Percentiles rank a stretch among this genome's conserved stretches.
Evolutionary conservation across 2,113 vertebrate genomes (phyloP).

Genomic region (Corapipo altera): DNA sequence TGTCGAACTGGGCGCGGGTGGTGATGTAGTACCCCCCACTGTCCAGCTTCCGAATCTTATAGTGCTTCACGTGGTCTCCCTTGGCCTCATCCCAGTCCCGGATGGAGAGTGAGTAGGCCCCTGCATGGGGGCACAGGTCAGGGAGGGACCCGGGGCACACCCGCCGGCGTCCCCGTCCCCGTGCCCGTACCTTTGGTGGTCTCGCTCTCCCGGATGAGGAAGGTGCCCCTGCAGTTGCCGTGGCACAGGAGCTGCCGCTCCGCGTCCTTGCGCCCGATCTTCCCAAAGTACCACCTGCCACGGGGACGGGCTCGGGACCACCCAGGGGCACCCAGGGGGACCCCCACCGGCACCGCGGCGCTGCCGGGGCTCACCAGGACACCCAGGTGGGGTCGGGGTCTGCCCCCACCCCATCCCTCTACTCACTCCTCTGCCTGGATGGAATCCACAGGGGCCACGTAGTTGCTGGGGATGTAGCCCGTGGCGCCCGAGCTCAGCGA

Average conservation of each 20-base stretch:
- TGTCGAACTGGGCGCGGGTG: conserved; percentile 90
- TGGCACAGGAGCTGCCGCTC: conserved; percentile 40
- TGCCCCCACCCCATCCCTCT: not conserved
- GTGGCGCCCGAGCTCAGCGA: conserved; percentile 87
- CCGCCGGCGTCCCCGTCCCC: fast-evolving
- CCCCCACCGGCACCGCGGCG: fast-evolving
- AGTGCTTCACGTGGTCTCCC: conserved; percentile 96
- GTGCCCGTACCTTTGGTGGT: not conserved
- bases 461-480: conserved; percentile 96
- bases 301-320: fast-evolving
- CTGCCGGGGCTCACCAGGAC: not conserved
- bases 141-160: not conserved
- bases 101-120: conserved; percentile 93
- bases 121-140: not conserved
- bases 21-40: conserved; percentile 97
- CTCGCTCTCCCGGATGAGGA: conserved; percentile 40
- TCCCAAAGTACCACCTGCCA: conserved; percentile 23
- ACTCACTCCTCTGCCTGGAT: conserved; percentile 98
- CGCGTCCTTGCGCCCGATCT: conserved; percentile 19
- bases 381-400: not conserved
- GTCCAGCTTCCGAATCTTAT: conserved; percentile 97
- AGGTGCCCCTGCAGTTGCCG: conserved; percentile 5
- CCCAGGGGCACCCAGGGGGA: not conserved
- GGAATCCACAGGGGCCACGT: conserved; percentile 93
- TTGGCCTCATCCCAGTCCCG: conserved; percentile 92